Conservation (phyloP, 2,113 vertebrate genomes). For the Poeciliopsis occidentalis region DNA sequence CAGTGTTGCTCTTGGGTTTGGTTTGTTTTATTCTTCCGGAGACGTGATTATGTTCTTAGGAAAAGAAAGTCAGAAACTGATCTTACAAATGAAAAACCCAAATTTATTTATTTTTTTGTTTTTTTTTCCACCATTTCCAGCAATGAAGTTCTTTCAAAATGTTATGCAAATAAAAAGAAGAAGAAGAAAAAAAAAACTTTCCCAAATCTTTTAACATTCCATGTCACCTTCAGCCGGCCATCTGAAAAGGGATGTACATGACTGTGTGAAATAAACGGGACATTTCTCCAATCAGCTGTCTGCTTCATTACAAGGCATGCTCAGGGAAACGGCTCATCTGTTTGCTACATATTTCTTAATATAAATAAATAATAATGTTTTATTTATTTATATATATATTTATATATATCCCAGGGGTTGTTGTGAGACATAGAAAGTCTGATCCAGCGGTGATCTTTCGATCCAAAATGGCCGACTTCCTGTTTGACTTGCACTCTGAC, state of each 20-base stretch:
- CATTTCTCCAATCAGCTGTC: constrained; percentile 87
- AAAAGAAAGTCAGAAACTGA: constrained; percentile 65
- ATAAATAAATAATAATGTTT: too few relatives aligned
- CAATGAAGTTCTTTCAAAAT: constrained; percentile 80
- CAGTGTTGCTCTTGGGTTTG: constrained; percentile 75
- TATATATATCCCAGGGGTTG: too few relatives aligned
- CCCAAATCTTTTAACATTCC: constrained; percentile 93
- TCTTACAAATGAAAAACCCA: constrained; percentile 55
- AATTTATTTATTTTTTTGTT: constrained; percentile 73
- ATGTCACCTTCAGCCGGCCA: constrained; percentile 91
- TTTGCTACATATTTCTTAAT: too few relatives aligned
- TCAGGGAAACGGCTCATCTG: too few relatives aligned
- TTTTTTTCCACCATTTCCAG: constrained; percentile 79
- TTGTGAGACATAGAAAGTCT: too few relatives aligned
- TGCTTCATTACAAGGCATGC: constrained; percentile 1
- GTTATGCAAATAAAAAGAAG: constrained; percentile 89
- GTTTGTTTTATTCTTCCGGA: constrained; percentile 62
- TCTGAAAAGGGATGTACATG: constrained; percentile 90
- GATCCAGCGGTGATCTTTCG: too few relatives aligned
- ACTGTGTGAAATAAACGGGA: constrained; percentile 97
- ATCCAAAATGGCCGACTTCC: too few relatives aligned
- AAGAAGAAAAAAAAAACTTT: constrained; percentile 63
- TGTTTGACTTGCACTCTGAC: too few relatives aligned
- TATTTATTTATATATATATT: too few relatives aligned
- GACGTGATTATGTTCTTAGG: constrained; percentile 86